A percentile compares a stretch with the other conserved stretches of the same genome.
These are phyloP conservation scores for Alfaro cultratus DNA, from an alignment of 2,797 vertebrate genomes.

Conservation along the genomic window DNA sequence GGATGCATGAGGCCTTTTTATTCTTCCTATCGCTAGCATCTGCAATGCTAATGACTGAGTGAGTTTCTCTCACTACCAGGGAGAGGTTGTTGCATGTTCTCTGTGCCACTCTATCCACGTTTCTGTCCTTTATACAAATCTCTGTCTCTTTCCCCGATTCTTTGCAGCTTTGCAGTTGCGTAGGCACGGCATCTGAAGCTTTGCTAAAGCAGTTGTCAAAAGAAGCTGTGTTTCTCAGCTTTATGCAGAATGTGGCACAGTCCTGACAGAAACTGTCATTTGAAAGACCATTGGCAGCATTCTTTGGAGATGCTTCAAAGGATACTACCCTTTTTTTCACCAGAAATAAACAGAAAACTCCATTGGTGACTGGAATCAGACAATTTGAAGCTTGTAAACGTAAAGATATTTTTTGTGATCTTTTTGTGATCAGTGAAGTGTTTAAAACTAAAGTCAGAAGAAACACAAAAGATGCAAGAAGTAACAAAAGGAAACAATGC, in stretches of 20 bases:
- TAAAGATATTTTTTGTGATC: too few relatives aligned
- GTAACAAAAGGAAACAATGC: not conserved
- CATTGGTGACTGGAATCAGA: not conserved
- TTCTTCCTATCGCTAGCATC: slow-evolving; percentile 81
- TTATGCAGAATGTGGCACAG: slow-evolving; percentile 58
- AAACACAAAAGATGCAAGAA: not conserved
- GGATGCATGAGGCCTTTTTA: slow-evolving; percentile 81
- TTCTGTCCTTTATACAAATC: slow-evolving; percentile 33
- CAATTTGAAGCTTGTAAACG: not conserved
- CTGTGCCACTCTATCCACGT: slow-evolving; percentile 55
- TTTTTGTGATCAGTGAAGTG: not conserved
- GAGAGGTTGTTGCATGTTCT: slow-evolving; percentile 59
- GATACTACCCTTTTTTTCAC: slow-evolving; percentile 4
- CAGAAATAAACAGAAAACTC: not conserved
- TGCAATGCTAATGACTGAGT: slow-evolving; percentile 85
- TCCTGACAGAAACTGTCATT: slow-evolving; percentile 54
- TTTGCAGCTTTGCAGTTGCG: slow-evolving; percentile 43
- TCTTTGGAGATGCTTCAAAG: slow-evolving; percentile 39
- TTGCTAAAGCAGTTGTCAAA: slow-evolving; percentile 71
- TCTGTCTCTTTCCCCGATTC: slow-evolving; percentile 33
- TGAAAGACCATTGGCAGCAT: slow-evolving; percentile 47
- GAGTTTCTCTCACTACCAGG: slow-evolving; percentile 55
- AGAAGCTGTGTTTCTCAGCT: slow-evolving; percentile 64
- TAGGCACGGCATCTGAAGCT: slow-evolving; percentile 60
- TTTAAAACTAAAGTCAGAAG: not conserved